Evolutionary conservation across 2,113 vertebrate genomes (phyloP), one percentile per base, ranked within the genome.

Genomic region (Siniperca chuatsi): DNA sequence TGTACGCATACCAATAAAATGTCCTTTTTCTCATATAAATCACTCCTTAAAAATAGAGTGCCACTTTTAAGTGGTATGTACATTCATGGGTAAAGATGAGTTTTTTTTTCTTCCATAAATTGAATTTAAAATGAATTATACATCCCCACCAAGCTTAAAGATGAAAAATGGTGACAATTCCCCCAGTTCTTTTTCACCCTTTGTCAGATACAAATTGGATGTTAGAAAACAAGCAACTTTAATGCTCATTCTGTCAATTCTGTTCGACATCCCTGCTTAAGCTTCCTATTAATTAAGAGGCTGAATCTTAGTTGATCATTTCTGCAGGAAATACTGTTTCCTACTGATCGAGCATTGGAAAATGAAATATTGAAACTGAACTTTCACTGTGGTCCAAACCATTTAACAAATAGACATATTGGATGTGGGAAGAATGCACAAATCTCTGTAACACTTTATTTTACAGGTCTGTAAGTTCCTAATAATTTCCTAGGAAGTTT

Each of bases 1-100:
- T 57, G 55, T 44, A 60, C n/a, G 16, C 25, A 29, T 23, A 65
- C 67, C 48, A 78, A 40, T 67, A 68, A 75, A 75, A 54, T 54
- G 23, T 58, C 11, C 9, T 12, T 37, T 79, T 60, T n/a, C 60
- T 65, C 4, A 4, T 42, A 48, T 79, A 69, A 83, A 75, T 87
- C 50, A 42, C 25, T 67, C 55, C 11, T n/a, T 70, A 46, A 76
- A 65, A 23, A 48, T 50, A 20, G 21, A 25, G 20, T 40, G 61
- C 2, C 20, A 55, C 46, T 65, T 58, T 33, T 40, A 42, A 74
- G 9, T 54, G 42, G 16, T 58, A 37, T 57, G 25, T 48, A 25
- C 40, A 82, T 48, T 35, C 44, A 58, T 16, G 12, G 29, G 15
- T 60, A 58, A 40, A 60, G 16, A 58, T 57, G 12, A 35, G 35